Evolutionary conservation across 2,113 vertebrate species (phyloP).

Genomic region (Urocynchramus pylzowi): DNA sequence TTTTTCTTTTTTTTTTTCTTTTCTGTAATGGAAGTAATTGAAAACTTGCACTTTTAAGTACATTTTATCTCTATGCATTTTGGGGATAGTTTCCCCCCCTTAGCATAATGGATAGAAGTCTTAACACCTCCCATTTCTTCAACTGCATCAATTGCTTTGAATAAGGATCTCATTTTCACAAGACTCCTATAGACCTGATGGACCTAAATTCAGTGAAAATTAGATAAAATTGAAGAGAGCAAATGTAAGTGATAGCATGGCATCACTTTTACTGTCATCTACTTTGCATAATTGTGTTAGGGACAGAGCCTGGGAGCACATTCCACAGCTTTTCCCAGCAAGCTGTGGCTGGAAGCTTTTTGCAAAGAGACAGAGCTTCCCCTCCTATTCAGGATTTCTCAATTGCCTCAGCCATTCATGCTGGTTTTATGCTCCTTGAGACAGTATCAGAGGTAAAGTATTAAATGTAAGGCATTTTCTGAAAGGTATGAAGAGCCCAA

Average conservation of each 20-base stretch:
- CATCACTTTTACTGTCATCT: neutral
- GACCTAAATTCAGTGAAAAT: constrained; percentile 26
- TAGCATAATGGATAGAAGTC: neutral
- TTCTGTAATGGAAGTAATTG: neutral
- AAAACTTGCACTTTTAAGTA: neutral
- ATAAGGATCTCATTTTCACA: constrained; percentile 9
- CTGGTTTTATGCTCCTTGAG: neutral
- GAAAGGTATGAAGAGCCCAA: neutral
- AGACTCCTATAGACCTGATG: neutral
- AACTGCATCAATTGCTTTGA: neutral
- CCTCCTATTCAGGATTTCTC: neutral
- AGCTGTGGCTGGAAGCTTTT: neutral
- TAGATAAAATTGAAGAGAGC: constrained; percentile 12
- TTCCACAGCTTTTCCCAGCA: constrained; percentile 11
- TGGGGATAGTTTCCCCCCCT: neutral
- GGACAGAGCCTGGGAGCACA: neutral
- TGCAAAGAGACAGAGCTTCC: neutral
- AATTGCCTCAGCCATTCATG: neutral
- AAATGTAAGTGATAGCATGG: neutral
- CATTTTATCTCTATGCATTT: neutral
- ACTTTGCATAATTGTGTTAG: constrained; percentile 15
- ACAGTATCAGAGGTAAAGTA: neutral
- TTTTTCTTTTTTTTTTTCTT: neutral
- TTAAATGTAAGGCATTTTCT: neutral
- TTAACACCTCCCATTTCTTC: neutral